Percentiles rank a stretch among this genome's conserved stretches.
phyloP scores from a whole-genome alignment of 2,797 vertebrate species.

The Artibeus jamaicensis region DNA sequence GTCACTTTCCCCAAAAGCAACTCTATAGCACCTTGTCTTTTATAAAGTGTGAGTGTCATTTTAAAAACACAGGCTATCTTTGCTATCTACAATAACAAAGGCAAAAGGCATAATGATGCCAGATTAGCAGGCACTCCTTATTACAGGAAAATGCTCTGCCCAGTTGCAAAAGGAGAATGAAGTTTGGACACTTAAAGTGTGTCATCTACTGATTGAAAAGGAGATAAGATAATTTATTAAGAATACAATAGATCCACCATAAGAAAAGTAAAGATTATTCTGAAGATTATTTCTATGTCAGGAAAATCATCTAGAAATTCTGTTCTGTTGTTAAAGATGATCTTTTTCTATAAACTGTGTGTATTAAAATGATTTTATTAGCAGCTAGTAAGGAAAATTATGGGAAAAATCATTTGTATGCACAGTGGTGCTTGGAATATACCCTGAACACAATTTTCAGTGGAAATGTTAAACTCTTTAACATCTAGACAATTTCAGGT shows the following conservation, averaged over 20 bases:
- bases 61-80: neutral
- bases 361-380: conserved; percentile 34
- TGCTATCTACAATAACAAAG: neutral
- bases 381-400: neutral
- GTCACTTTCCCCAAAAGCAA: neutral
- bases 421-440: neutral
- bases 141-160: neutral
- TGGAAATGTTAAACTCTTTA: neutral
- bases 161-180: neutral
- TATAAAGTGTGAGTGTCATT: neutral
- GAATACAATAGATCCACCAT: neutral
- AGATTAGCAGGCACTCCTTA: neutral
- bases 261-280: neutral
- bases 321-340: neutral
- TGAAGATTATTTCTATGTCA: neutral
- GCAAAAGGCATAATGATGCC: neutral
- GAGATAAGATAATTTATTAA: neutral
- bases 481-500: conserved; percentile 17
- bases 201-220: neutral
- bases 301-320: neutral
- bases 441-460: conserved; percentile 59
- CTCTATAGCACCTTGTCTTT: neutral
- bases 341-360: conserved; percentile 12
- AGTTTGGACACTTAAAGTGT: neutral
- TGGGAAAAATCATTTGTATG: conserved; percentile 31